Conservation (phyloP, 2,797 vertebrate species). For the Schizopygopsis pylzovi region DNA sequence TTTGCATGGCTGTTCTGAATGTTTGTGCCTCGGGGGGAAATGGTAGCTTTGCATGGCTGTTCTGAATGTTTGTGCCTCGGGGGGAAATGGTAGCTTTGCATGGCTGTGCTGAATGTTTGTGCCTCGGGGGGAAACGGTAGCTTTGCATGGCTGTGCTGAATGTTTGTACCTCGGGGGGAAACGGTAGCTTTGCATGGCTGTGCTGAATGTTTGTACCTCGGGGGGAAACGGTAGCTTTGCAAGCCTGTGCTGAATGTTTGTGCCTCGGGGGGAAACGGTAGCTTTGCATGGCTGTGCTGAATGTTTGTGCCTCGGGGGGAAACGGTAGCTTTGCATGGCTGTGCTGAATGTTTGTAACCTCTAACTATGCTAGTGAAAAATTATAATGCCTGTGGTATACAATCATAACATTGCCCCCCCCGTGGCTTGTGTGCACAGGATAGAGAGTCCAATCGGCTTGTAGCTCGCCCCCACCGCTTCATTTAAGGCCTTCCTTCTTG, state of each 20-base stretch:
- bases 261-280: neutral
- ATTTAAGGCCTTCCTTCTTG: slow-evolving; percentile 16
- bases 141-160: neutral
- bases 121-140: neutral
- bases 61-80: too few species aligned
- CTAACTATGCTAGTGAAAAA: neutral
- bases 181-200: neutral
- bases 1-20: too few species aligned
- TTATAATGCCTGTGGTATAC: slow-evolving; percentile 9
- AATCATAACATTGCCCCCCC: slow-evolving; percentile 32
- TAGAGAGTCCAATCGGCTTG: neutral
- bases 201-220: neutral
- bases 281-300: neutral
- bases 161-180: neutral
- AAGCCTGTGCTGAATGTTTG: neutral
- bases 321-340: neutral
- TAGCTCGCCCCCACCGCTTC: neutral
- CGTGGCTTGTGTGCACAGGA: slow-evolving; percentile 24
- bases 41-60: too few species aligned
- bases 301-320: neutral
- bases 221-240: neutral
- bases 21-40: too few species aligned
- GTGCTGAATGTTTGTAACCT: neutral
- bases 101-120: neutral
- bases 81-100: neutral